Evolutionary conservation across 2,888 invertebrate species (phyloP).

Genomic region (Agrochola lota): DNA sequence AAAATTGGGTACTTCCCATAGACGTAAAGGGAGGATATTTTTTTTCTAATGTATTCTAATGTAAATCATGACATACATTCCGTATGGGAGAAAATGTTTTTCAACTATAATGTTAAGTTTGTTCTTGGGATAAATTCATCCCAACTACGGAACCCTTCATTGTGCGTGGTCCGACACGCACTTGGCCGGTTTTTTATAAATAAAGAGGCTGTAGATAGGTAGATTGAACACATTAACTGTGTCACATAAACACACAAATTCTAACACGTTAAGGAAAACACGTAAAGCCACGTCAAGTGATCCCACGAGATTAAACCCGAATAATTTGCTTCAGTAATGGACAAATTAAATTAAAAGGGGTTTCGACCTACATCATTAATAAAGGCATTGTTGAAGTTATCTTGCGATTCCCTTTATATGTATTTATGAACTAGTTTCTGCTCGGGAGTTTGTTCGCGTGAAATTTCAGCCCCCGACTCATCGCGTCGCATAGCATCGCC

Average conservation of each 20-base stretch:
- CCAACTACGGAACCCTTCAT: no score
- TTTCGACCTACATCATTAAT: constrained; percentile 36
- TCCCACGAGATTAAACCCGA: constrained; percentile 35
- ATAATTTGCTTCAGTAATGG: constrained; percentile 51
- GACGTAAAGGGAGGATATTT: no score
- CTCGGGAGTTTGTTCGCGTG: no score
- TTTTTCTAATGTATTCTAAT: no score
- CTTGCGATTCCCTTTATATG: constrained; percentile 1
- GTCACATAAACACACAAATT: constrained; percentile 9
- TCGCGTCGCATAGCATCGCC: neutral
- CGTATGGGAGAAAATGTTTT: no score
- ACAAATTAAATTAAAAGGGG: constrained; percentile 58
- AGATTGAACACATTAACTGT: neutral
- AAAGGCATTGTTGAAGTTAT: constrained; percentile 35
- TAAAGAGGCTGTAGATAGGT: neutral
- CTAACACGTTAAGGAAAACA: constrained; percentile 28
- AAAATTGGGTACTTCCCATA: no score
- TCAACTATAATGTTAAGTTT: no score
- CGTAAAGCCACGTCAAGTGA: constrained; percentile 29
- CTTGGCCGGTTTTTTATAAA: no score
- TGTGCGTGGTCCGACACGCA: no score
- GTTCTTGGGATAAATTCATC: no score
- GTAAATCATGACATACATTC: no score
- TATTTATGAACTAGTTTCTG: neutral
- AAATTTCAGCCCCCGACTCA: no score